These are phyloP conservation scores for Cephalopachus bancanus DNA, from an alignment of 2,797 vertebrate species.

Conservation along the genomic window DNA sequence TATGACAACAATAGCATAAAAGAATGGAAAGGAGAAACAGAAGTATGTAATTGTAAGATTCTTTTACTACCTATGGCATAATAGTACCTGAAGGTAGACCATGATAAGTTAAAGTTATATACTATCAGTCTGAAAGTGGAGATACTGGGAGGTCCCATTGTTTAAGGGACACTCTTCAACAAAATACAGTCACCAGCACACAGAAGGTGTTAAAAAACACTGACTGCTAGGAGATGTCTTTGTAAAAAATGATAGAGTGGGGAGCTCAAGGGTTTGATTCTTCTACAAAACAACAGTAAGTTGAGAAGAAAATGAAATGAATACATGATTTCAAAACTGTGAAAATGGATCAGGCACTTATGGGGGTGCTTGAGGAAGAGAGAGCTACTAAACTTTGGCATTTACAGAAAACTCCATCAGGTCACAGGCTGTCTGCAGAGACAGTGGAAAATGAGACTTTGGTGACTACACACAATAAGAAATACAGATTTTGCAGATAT, in stretches of 20 bases:
- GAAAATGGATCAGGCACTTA: background rate
- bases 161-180: background rate
- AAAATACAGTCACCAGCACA: background rate
- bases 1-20: background rate
- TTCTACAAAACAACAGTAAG: background rate
- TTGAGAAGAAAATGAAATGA: background rate
- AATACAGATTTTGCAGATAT: background rate
- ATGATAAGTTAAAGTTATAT: background rate
- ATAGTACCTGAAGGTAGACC: background rate
- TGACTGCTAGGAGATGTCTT: background rate
- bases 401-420: background rate
- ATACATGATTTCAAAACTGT: background rate
- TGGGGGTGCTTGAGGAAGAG: background rate
- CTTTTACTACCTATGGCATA: background rate
- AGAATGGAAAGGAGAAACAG: background rate
- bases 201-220: background rate
- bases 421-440: background rate
- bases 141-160: background rate
- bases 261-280: background rate
- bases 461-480: background rate
- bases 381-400: background rate
- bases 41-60: background rate
- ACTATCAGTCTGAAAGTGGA: background rate
- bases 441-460: background rate
- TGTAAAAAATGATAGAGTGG: background rate